Evolutionary conservation across 2,797 vertebrate species (phyloP), one percentile per base, ranked within the genome.

Genomic region (Glossophaga mutica): DNA sequence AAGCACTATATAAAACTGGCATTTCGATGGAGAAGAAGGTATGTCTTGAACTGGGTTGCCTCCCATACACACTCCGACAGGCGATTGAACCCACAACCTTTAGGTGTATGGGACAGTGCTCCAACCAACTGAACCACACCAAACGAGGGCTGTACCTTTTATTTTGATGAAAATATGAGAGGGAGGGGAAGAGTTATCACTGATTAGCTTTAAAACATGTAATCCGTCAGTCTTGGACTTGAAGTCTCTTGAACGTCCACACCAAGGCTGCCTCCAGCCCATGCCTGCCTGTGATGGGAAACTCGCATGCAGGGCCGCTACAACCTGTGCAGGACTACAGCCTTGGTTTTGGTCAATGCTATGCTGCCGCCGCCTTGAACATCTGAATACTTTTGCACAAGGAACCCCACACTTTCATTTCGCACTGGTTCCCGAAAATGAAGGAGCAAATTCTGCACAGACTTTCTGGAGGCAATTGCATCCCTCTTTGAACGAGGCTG

Each of bases 361-460:
- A 3, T 14, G 5, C 19, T 32, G 11, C 65, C 0, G 2, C 71
- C 42, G 26, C 86, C 79, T 86, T 76, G 59, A 81, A 90, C 34
- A 3, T 11, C 39, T 71, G 91, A 29, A 68, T 50, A 21, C 11
- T 78, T 91, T 88, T 73, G 19, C 71, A 62, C 26, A 68, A 73
- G 77, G 65, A 39, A 11, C 26, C 44, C 18, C 32, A 65, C 10
- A 2, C 77, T 91, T 74, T 74, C 18, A 26, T 95, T 93, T 93
- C 71, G 32, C 6, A 5, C n/a, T 70, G 9, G 29, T 76, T 86
- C 8, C 67, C 62, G 21, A 5, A 87, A 71, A 73, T 42, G 65
- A 32, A 65, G 62, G 37, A 74, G 39, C 11, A 18, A 32, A 62
- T 65, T 34, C 34, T 90, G 37, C 16, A 74, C 1, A 0, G 39